Evolutionary conservation across 2,797 vertebrate species (phyloP).

Genomic region (Thunnus albacares): DNA sequence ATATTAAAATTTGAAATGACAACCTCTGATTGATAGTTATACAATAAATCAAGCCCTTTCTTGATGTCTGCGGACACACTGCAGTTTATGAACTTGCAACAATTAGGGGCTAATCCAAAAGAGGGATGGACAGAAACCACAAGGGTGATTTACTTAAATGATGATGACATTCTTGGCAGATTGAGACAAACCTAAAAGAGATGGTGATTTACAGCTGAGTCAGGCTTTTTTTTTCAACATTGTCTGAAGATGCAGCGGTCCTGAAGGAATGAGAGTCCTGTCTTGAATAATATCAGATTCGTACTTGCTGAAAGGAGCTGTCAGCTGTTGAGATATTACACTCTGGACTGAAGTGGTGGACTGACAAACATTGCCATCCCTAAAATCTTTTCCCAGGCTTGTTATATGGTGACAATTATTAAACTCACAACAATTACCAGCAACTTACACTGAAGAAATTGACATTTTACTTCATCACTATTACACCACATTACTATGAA

Average conservation of each 20-base stretch:
- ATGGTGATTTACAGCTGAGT: constrained; percentile 52
- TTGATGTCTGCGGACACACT: constrained; percentile 40
- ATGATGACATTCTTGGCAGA: constrained; percentile 57
- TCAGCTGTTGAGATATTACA: constrained; percentile 7
- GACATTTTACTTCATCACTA: constrained; percentile 26
- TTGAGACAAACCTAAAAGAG: constrained; percentile 50
- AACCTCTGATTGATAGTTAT: constrained; percentile 38
- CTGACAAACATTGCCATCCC: background rate
- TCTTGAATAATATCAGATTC: constrained; percentile 38
- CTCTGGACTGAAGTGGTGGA: background rate
- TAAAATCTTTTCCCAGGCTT: background rate
- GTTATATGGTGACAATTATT: constrained; percentile 13
- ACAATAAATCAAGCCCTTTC: constrained; percentile 22
- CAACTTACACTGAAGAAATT: constrained; percentile 25
- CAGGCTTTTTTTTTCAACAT: constrained; percentile 28
- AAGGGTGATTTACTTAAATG: constrained; percentile 41
- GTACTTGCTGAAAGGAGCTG: constrained; percentile 12
- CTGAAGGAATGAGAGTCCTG: constrained; percentile 3
- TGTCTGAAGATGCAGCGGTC: constrained; percentile 25
- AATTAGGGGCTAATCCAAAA: constrained; percentile 42
- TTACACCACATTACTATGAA: constrained; percentile 22
- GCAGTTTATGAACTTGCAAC: constrained; percentile 46
- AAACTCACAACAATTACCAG: constrained; percentile 7
- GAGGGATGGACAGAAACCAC: constrained; percentile 42
- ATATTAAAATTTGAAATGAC: constrained; percentile 38